Conservation (phyloP, 1,140 invertebrate species). For the Colletes gigas region DNA sequence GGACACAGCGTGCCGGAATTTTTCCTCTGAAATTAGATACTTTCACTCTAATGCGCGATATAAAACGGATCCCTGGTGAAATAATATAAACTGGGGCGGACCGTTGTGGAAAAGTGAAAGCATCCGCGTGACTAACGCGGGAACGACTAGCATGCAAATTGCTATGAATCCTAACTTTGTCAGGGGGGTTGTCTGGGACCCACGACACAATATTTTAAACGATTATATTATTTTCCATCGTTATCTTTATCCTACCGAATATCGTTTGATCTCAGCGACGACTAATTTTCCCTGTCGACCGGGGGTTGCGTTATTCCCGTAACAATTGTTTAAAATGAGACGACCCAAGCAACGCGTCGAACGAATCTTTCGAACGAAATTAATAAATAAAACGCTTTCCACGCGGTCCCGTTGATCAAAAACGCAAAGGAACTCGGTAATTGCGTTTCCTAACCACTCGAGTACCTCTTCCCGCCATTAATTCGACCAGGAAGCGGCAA, state of each 20-base stretch:
- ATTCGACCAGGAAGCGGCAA: background rate
- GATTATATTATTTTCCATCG: no score
- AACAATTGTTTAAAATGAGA: no score
- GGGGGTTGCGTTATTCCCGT: no score
- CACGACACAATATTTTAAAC: no score
- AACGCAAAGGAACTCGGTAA: background rate
- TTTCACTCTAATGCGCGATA: constrained; percentile 19
- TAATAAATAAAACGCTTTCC: no score
- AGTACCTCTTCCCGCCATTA: background rate
- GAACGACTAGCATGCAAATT: background rate
- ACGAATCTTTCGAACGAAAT: no score
- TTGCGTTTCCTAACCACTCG: background rate
- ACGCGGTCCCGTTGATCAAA: background rate
- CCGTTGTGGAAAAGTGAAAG: constrained; percentile 39
- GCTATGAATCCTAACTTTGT: background rate
- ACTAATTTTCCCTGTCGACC: no score
- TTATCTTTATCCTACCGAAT: no score
- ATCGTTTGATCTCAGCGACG: no score
- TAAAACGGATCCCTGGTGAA: background rate
- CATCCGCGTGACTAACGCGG: background rate
- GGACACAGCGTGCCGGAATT: background rate
- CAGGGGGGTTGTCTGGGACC: no score
- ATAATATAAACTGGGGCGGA: constrained; percentile 16
- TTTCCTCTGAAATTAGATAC: constrained; percentile 28
- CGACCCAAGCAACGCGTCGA: no score